Percentiles rank a stretch among this genome's conserved stretches.
Evolutionary conservation across 2,113 vertebrate species (phyloP).

Genomic region (Chloebia gouldiae): DNA sequence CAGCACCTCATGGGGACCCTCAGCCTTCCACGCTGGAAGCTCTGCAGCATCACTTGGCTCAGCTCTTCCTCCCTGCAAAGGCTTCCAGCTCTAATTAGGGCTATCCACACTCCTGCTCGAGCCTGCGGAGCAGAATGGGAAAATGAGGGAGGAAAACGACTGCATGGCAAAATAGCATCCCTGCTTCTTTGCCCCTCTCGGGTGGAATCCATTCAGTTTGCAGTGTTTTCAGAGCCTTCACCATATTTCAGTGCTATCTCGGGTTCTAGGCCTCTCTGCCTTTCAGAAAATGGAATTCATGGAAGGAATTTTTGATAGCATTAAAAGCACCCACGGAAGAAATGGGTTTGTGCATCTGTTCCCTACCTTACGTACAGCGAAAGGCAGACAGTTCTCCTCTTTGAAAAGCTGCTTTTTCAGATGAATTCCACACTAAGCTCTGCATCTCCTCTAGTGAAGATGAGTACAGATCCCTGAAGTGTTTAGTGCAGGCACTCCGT

Average conservation of each 20-base stretch:
- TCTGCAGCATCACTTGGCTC: neutral
- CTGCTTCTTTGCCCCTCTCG: neutral
- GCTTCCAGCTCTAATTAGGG: conserved; percentile 11
- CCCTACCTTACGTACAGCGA: neutral
- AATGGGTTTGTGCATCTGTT: neutral
- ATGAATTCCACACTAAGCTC: neutral
- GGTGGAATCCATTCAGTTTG: neutral
- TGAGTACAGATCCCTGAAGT: neutral
- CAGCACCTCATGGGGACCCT: neutral
- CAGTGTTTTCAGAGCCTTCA: neutral
- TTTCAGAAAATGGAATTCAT: conserved; percentile 17
- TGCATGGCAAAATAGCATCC: neutral
- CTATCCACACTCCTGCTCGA: neutral
- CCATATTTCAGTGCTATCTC: neutral
- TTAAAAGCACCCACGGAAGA: neutral
- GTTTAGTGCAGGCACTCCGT: neutral
- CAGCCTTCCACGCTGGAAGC: neutral
- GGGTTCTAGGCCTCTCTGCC: neutral
- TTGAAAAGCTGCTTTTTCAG: neutral
- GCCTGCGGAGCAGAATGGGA: neutral
- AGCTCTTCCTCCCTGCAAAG: neutral
- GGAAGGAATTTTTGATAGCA: neutral
- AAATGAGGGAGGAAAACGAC: neutral
- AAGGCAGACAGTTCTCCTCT: neutral
- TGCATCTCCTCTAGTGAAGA: neutral